A percentile compares a stretch with the other conserved stretches of the same genome.
phyloP scores from a whole-genome alignment of 2,797 vertebrate species.

The Triplophysa yarkandensis region DNA sequence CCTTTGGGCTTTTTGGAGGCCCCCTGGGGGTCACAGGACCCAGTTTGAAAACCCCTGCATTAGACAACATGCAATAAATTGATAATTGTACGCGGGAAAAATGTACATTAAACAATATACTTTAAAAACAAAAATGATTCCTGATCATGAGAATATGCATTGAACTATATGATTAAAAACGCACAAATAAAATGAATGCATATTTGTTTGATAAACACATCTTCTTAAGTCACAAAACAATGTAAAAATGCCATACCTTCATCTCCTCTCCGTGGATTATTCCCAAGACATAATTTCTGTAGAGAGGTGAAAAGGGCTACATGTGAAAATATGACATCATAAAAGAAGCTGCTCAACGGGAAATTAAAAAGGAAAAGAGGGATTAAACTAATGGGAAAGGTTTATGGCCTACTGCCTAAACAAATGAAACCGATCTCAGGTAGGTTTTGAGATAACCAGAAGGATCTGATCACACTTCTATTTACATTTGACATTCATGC shows the following conservation, averaged over 20 bases:
- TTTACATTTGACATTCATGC: no score
- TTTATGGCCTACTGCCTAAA: neutral
- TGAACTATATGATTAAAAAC: neutral
- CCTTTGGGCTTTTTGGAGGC: no score
- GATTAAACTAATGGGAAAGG: neutral
- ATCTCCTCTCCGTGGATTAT: neutral
- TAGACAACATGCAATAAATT: no score
- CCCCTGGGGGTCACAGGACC: no score
- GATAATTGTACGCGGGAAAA: no score
- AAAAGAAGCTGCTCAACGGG: constrained; percentile 8
- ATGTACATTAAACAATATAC: no score
- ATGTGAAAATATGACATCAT: neutral
- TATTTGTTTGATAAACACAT: neutral
- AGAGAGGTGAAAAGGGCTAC: constrained; percentile 29
- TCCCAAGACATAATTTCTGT: neutral
- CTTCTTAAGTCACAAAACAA: neutral
- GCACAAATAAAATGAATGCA: neutral
- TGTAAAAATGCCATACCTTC: neutral
- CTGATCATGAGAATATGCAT: neutral
- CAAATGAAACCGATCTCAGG: neutral
- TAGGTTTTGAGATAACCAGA: neutral
- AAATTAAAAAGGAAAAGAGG: constrained; percentile 35
- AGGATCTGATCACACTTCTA: no score
- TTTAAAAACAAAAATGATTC: neutral
- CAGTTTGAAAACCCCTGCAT: no score